Conservation (phyloP, 2,888 invertebrate genomes). For the Tenthredo scrophulariae region DNA sequence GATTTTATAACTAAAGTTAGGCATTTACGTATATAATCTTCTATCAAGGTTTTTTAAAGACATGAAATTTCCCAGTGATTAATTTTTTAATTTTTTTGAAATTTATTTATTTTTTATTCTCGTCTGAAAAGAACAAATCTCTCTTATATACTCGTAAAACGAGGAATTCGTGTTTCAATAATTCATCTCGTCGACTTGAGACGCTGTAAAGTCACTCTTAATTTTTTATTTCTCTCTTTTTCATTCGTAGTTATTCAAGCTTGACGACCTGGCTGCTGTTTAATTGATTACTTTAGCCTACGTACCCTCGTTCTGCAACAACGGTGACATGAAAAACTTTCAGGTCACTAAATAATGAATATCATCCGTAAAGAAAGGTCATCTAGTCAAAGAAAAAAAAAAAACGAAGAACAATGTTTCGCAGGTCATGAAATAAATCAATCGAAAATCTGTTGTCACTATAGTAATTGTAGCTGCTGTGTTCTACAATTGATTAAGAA, state of each 20-base stretch:
- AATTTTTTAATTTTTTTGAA: background rate
- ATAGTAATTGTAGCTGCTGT: too few relatives aligned
- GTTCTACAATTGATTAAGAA: background rate
- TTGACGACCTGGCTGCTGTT: slow-evolving; percentile 13
- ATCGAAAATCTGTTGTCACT: background rate
- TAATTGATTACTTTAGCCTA: slow-evolving; percentile 21
- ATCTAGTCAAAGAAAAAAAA: background rate
- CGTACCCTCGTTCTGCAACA: background rate
- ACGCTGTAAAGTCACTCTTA: slow-evolving; percentile 1
- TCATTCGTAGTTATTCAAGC: background rate
- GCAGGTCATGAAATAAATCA: background rate
- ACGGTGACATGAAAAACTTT: background rate
- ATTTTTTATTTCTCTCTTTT: background rate
- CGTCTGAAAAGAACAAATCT: background rate
- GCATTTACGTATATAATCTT: background rate
- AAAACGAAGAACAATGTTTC: background rate
- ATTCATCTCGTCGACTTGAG: slow-evolving; percentile 20
- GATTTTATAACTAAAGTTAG: background rate
- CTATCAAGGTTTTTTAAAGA: background rate
- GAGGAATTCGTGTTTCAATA: background rate
- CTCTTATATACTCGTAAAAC: background rate
- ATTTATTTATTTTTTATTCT: background rate
- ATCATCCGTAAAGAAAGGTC: background rate
- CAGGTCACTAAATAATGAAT: slow-evolving; percentile 34
- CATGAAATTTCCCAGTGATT: background rate